phyloP scores from a whole-genome alignment of 1,140 invertebrate genomes.

The Agraylea sexmaculata region DNA sequence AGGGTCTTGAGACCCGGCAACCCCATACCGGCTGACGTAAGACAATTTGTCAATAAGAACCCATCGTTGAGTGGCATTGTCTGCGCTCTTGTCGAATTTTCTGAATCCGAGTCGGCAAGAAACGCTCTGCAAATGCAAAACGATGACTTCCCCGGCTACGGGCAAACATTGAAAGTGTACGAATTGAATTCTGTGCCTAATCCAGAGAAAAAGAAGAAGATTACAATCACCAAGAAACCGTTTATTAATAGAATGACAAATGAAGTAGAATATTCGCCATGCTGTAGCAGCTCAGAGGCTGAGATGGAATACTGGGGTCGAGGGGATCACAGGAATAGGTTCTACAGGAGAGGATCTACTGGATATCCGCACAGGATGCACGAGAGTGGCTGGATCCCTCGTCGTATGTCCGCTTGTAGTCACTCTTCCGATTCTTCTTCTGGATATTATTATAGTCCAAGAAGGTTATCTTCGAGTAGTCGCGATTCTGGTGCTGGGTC shows the following conservation, averaged over 20 bases:
- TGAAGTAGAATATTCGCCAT: slow-evolving; percentile 45
- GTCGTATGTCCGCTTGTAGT: slow-evolving; percentile 44
- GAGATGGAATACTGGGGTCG: slow-evolving; percentile 45
- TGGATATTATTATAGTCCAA: slow-evolving; percentile 44
- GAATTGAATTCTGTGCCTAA: slow-evolving; percentile 46
- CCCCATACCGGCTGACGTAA: slow-evolving; percentile 75
- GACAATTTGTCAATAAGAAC: slow-evolving; percentile 79
- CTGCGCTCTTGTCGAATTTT: slow-evolving; percentile 83
- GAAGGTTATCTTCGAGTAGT: slow-evolving; percentile 43
- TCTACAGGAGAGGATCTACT: slow-evolving; percentile 44
- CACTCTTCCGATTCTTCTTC: slow-evolving; percentile 40
- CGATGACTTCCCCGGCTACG: slow-evolving; percentile 30
- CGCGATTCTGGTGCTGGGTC: slow-evolving; percentile 44
- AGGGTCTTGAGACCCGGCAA: slow-evolving; percentile 76
- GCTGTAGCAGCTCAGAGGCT: slow-evolving; percentile 53
- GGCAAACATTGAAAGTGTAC: slow-evolving; percentile 39
- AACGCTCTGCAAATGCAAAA: slow-evolving; percentile 56
- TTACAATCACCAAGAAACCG: slow-evolving; percentile 32
- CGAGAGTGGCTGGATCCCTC: slow-evolving; percentile 51
- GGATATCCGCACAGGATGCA: slow-evolving; percentile 40
- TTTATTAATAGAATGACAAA: slow-evolving; percentile 27
- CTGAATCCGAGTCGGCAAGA: slow-evolving; percentile 71
- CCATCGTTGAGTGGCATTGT: slow-evolving; percentile 74
- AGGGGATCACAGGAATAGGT: slow-evolving; percentile 33
- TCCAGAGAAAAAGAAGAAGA: slow-evolving; percentile 43